Evolutionary conservation across 2,113 vertebrate genomes (phyloP).

Genomic region (Boleophthalmus pectinirostris): DNA sequence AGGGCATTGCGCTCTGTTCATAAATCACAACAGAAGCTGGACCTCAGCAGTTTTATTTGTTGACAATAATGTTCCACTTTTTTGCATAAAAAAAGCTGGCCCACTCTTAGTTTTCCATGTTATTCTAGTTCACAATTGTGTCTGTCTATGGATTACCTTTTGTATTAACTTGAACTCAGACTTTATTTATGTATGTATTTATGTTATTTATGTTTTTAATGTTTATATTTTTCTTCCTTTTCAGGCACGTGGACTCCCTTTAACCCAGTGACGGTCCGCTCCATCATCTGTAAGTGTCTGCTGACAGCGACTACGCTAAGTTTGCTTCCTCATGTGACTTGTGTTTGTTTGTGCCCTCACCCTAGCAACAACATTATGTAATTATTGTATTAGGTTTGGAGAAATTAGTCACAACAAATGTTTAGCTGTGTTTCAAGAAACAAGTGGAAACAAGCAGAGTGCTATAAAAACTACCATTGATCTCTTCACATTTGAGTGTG

Average conservation of each 20-base stretch:
- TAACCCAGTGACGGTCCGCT: conserved; percentile 94
- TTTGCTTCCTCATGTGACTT: too few relatives aligned
- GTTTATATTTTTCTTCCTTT: conserved; percentile 19
- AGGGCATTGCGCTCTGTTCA: too few relatives aligned
- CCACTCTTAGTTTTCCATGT: too few relatives aligned
- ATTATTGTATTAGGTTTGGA: conserved; percentile 8
- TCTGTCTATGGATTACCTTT: too few relatives aligned
- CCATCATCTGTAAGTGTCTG: conserved; percentile 90
- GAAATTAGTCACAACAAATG: conserved; percentile 1
- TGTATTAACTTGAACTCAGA: not conserved
- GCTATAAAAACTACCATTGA: conserved; percentile 36
- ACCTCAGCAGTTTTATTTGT: too few relatives aligned
- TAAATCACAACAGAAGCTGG: too few relatives aligned
- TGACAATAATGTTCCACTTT: too few relatives aligned
- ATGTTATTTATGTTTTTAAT: not conserved
- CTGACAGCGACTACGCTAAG: conserved; percentile 1
- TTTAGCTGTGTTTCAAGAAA: conserved; percentile 7
- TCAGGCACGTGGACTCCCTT: conserved; percentile 98
- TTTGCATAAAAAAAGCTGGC: too few relatives aligned
- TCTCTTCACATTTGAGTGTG: conserved; percentile 16
- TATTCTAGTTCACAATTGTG: too few relatives aligned
- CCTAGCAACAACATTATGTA: conserved; percentile 34
- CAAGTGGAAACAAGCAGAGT: conserved; percentile 31
- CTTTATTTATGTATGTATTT: too few relatives aligned
- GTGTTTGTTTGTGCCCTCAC: conserved; percentile 47